Evolutionary conservation across 1,140 invertebrate species (phyloP).

Genomic region (Teleopsis dalmanni): DNA sequence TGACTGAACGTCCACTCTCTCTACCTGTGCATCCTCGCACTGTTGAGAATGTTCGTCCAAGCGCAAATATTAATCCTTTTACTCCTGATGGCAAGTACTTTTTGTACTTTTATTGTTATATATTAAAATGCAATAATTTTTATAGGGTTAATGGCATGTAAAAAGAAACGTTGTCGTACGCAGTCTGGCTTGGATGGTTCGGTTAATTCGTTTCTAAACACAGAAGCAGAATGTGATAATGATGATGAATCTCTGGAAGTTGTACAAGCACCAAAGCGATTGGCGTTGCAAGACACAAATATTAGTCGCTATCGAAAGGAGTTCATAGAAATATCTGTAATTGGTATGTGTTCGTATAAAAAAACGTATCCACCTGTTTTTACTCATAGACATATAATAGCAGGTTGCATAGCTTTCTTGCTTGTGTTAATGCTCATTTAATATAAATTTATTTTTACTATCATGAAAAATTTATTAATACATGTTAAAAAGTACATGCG

Average conservation of each 20-base stretch:
- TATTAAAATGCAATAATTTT: constrained; percentile 2
- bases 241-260: constrained; percentile 20
- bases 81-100: constrained; percentile 54
- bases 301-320: constrained; percentile 81
- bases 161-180: constrained; percentile 41
- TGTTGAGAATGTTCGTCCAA: constrained; percentile 19
- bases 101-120: not conserved
- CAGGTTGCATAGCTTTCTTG: too few species aligned
- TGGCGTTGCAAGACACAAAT: constrained; percentile 63
- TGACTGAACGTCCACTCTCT: constrained; percentile 28
- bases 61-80: constrained; percentile 86
- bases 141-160: constrained; percentile 33
- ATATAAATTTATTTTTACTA: too few species aligned
- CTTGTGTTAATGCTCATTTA: too few species aligned
- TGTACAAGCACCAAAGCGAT: constrained; percentile 39
- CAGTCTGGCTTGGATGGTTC: constrained; percentile 37
- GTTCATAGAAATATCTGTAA: constrained; percentile 67
- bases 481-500: too few species aligned
- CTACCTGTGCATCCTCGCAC: constrained; percentile 31
- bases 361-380: too few species aligned
- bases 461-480: too few species aligned
- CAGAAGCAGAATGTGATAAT: constrained; percentile 22
- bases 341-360: too few species aligned
- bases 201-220: constrained; percentile 28
- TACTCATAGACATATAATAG: too few species aligned